These are phyloP conservation scores for Sebastes elongatus DNA, from an alignment of 2,797 vertebrate species.

Conservation along the genomic window DNA sequence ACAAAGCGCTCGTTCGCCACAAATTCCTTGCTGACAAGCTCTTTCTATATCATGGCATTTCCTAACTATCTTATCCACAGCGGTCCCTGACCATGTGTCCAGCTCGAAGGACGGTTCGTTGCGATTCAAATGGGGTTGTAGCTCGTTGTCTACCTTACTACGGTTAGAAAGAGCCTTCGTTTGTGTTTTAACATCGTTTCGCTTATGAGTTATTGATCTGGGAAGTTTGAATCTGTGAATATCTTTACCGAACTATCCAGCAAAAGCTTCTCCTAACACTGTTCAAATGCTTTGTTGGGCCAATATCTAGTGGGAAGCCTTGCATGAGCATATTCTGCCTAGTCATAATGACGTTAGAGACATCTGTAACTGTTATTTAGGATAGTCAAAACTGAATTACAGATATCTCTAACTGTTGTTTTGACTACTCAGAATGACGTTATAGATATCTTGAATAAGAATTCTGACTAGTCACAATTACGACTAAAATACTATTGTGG, in stretches of 20 bases:
- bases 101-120: neutral
- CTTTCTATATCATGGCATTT: neutral
- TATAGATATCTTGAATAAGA: no score
- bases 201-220: neutral
- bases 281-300: no score
- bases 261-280: neutral
- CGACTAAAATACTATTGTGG: neutral
- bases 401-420: neutral
- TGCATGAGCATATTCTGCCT: neutral
- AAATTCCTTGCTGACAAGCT: neutral
- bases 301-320: neutral
- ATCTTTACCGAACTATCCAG: neutral
- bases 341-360: neutral
- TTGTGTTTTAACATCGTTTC: neutral
- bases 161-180: neutral
- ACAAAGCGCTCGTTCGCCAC: fast-evolving
- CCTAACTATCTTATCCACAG: neutral
- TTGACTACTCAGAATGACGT: no score
- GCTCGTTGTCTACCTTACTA: neutral
- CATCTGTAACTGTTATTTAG: neutral
- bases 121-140: neutral
- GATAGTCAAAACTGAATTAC: neutral
- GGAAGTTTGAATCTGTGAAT: no score
- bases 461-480: neutral
- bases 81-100: neutral